Conservation (phyloP, 2,797 vertebrate species). For the Enteromius treurensis region DNA sequence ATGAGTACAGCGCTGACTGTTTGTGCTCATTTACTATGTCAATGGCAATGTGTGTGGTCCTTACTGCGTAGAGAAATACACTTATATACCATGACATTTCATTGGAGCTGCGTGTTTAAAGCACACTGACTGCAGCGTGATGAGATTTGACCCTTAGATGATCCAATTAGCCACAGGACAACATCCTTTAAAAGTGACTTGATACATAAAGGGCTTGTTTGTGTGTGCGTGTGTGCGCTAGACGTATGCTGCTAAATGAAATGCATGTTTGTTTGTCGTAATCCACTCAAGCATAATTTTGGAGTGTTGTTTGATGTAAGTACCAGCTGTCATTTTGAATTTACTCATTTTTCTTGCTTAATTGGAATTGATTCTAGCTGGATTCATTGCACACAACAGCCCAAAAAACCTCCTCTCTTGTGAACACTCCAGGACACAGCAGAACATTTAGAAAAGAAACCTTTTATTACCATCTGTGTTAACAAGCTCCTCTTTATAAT, state of each 20-base stretch:
- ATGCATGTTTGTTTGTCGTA: slow-evolving; percentile 7
- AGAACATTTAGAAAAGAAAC: background rate
- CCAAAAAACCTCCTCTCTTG: background rate
- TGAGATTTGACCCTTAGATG: slow-evolving; percentile 26
- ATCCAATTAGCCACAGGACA: slow-evolving; percentile 34
- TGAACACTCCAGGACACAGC: background rate
- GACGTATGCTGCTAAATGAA: slow-evolving; percentile 17
- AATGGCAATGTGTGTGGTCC: slow-evolving; percentile 53
- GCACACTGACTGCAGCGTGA: slow-evolving; percentile 16
- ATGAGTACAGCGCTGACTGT: slow-evolving; percentile 25
- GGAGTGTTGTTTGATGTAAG: slow-evolving; percentile 4
- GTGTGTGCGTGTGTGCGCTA: too few relatives aligned
- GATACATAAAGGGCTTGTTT: slow-evolving; percentile 23
- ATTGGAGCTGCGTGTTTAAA: slow-evolving; percentile 6
- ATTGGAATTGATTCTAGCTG: background rate
- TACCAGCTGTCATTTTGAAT: background rate
- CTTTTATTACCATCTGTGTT: slow-evolving; percentile 25
- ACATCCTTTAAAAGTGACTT: slow-evolving; percentile 20
- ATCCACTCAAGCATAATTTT: background rate
- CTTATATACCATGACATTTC: slow-evolving; percentile 3
- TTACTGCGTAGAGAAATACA: slow-evolving; percentile 24
- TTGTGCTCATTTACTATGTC: slow-evolving; percentile 39
- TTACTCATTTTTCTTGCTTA: background rate
- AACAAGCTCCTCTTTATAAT: background rate
- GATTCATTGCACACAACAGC: slow-evolving; percentile 26